A percentile compares a stretch with the other conserved stretches of the same genome.
phyloP scores from a whole-genome alignment of 2,888 invertebrate species.

The Malacosoma neustria region DNA sequence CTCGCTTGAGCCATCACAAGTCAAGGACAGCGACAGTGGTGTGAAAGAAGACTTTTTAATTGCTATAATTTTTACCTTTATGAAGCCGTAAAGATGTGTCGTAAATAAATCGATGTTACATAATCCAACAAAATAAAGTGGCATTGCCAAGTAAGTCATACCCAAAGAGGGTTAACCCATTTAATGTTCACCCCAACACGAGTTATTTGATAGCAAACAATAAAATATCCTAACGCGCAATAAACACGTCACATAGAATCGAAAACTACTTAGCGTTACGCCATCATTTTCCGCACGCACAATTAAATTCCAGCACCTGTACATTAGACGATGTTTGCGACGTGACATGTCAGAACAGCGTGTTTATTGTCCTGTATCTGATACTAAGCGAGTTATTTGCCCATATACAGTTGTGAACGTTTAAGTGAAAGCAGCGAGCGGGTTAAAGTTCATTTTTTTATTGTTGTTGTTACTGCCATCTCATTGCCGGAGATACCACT shows the following conservation, averaged over 20 bases:
- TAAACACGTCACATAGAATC: conserved; percentile 28
- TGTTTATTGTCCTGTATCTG: conserved; percentile 27
- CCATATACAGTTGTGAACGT: conserved; percentile 7
- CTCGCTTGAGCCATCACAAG: too few relatives aligned
- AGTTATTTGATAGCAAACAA: background rate
- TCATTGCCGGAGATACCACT: too few relatives aligned
- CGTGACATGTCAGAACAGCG: conserved; percentile 20
- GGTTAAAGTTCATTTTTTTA: too few relatives aligned
- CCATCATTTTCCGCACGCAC: conserved; percentile 11
- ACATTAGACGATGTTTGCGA: conserved; percentile 6
- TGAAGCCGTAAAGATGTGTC: too few relatives aligned
- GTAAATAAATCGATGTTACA: too few relatives aligned
- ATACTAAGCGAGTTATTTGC: conserved; percentile 25
- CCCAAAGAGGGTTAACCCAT: background rate
- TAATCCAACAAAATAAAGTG: too few relatives aligned
- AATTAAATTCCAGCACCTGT: conserved; percentile 20
- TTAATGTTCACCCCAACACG: background rate
- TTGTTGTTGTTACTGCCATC: too few relatives aligned
- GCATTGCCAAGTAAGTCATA: too few relatives aligned
- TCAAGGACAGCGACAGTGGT: too few relatives aligned
- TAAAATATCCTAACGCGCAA: conserved; percentile 6
- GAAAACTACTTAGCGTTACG: conserved; percentile 23
- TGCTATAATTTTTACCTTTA: too few relatives aligned
- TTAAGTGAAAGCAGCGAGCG: conserved; percentile 1
- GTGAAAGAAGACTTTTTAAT: too few relatives aligned